Base-by-base conservation (phyloP, 1,140 invertebrate species). In the Parapsyche elsis region DNA sequence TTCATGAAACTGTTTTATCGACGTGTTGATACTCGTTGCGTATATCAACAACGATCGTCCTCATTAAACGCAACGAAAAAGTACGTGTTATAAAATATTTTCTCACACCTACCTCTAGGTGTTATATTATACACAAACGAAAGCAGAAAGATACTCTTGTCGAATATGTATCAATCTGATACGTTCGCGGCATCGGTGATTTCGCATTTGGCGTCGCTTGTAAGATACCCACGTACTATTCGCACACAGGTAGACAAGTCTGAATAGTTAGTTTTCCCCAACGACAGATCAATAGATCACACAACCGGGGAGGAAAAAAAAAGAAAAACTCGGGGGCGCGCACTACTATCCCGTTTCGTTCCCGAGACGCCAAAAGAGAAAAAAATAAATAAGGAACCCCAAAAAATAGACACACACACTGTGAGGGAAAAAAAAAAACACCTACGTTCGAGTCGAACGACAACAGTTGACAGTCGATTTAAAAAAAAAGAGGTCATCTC, bases 401-500 rank as follows among this genome's bases (percentile, higher is more conserved):
- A 61, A 61, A 19, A 61, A 7, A 38, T 38, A 38, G 1, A 53
- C 49, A 53, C 23, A 67, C n/a, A 61, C n/a, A 61, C 12, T 24
- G 14, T 2, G 64, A 26, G 26, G 14, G 19, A 24, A 19, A 24
- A 30, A 67, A 67, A 26, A 24, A 23, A 67, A 67, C 23, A 67
- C 64, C 24, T 67, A 38, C 30, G 30, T 38, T 38, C 30, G 7
- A 38, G 30, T 23, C 71, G 19, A 73, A 46, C 45, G 71, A 49
- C 38, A 73, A 49, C 45, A 73, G 71, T 49, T 73, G 71, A 73
- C 71, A 73, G 71, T 73, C 71, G 45, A 49, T 73, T 73, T 21
- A 21, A 46, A 73, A 24, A 76, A 76, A 75, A 77, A 77, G 53
- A 24, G 75, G 21, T 77, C 45, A 77, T 77, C 57, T 77, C 75